Base-by-base conservation (phyloP, 2,888 invertebrate genomes). In the Phalera bucephala region DNA sequence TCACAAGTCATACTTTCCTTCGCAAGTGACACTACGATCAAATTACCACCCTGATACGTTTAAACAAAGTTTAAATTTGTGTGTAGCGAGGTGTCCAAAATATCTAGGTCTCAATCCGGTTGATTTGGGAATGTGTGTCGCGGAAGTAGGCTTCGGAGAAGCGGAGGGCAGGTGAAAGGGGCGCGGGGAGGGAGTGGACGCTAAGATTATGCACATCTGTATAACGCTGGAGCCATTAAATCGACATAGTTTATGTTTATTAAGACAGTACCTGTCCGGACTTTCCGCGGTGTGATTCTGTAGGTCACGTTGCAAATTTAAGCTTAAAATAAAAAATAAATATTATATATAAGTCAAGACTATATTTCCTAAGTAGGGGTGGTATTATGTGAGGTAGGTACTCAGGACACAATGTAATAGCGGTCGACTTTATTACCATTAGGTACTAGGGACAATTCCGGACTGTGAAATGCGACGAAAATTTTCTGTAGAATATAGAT, bases 121-220 rank as follows among this genome's bases (percentile, higher is more conserved):
- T 75, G 80, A 76, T 79, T 80, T 76, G 71, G 74, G 79, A 78
- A 85, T 85, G 76, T 86, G 67, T 77, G 84, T 50, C 86, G 64
- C 63, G 61, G 70, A 86, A 71, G 82, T 84, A 59, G 81, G 67
- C 43, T 72, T 58, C 47, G 50, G 60, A 59, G 59, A 53, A 47
- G 54, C 36, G 37, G 57, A 62, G 50, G 63, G 50, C 56, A 50
- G 59, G 63, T 61, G 67, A 58, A 54, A 61, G 64, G 61, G 53
- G 57, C 36, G 41, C 29, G 36, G 48, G 40, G 42, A 31, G 34
- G 23, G 33, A 35, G 14, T 22, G 25, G 26, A 40, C 11, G 34
- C 44, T 47, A 15, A 66, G 64, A 72, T 76, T 76, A 79, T 77
- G 75, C 75, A 68, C 63, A 73, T 69, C 51, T 53, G 44, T 55